Conservation (phyloP, 2,113 vertebrate genomes). For the Galeopterus variegatus region DNA sequence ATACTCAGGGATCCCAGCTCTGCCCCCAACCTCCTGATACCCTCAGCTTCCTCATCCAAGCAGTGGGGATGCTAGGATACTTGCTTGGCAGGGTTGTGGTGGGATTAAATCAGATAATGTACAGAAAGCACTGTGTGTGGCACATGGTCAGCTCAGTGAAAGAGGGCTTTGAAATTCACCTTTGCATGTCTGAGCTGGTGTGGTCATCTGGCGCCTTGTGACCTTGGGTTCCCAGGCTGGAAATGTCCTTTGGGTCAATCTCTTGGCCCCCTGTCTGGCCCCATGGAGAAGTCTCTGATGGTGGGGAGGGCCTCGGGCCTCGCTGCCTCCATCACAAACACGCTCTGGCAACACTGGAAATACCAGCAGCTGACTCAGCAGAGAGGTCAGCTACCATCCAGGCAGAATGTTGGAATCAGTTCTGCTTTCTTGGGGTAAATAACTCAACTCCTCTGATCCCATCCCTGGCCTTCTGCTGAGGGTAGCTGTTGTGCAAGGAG, state of each 20-base stretch:
- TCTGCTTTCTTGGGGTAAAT: conserved; percentile 71
- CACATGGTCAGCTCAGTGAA: fast-evolving
- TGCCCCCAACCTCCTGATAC: not conserved
- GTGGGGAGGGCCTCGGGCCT: fast-evolving
- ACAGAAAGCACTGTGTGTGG: fast-evolving
- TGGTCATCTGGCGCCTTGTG: not conserved
- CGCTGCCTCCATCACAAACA: fast-evolving
- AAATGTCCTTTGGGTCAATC: not conserved
- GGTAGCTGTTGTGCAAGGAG: conserved; percentile 50
- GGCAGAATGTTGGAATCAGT: conserved; percentile 45
- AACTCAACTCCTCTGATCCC: not conserved
- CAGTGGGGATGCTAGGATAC: not conserved
- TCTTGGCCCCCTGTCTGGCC: not conserved
- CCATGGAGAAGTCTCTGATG: fast-evolving
- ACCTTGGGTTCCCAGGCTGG: not conserved
- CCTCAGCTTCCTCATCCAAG: not conserved
- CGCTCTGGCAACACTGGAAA: not conserved
- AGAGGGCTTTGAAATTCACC: not conserved
- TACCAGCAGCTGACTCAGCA: conserved; percentile 55
- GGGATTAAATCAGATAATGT: not conserved
- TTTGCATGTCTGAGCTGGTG: not conserved
- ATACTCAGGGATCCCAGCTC: not conserved
- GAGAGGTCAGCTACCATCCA: not conserved
- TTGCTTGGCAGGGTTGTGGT: not conserved
- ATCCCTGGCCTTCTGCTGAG: not conserved